Evolutionary conservation across 2,888 invertebrate genomes (phyloP), one percentile per base, ranked within the genome.

Genomic region (Octodonta nipae): DNA sequence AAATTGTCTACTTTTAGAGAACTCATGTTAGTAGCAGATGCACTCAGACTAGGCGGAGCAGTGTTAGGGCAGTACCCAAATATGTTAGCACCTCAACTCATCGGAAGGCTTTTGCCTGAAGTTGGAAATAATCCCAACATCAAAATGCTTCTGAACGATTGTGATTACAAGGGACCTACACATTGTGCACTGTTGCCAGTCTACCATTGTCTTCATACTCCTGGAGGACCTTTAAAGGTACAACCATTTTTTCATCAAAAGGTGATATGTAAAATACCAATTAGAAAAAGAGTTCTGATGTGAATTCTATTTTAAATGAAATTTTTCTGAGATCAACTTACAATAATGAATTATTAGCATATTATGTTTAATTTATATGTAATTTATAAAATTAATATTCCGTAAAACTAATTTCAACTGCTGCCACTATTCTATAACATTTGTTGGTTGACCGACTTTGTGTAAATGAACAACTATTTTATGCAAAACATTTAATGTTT

Each of bases 161-260:
- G 95, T 55, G 92, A 95, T 56, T 71, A 72, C 12, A 80, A 84
- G 51, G 95, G 95, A 0, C 80, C 86, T 16, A 73, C 76, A 28
- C 80, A 93, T 52, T 93, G 92, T 49, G 84, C 93, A 0, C 61
- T 96, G 30, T 69, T 93, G 44, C 95, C 96, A 0, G 74, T 87
- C 0, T 92, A 92, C 60, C 95, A 96, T 58, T 95, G 93, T 51
- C 66, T 95, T 40, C 95, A 96, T 56, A 95, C 96, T 1, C 96
- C 96, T n/a, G 96, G 96, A 26, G 96, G 96, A 2, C 96, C 96
- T 0, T 64, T 96, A 4, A 95, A 96, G 69, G 87, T 85, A 56
- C 7, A 30, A 3, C 3, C 8, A 17, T 7, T 26, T 30, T 14
- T 11, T 4, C 13, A n/a, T n/a, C n/a, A n/a, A n/a, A n/a, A n/a